Base-by-base conservation (phyloP, 2,888 invertebrate species). In the Amiota mariae region DNA sequence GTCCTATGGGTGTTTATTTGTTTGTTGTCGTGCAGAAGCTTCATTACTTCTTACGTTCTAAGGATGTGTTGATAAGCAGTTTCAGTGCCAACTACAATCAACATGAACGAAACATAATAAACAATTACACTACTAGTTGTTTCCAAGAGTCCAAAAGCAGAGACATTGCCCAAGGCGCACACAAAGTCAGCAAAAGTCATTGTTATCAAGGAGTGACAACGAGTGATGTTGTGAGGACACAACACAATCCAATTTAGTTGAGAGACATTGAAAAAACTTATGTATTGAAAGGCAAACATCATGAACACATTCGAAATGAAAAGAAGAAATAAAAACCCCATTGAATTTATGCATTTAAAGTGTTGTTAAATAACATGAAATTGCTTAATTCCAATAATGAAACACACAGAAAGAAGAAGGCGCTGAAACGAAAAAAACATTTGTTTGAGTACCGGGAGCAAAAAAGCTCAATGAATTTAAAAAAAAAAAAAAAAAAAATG, bases 301-400 rank as follows among this genome's bases (percentile, higher is more conserved):
- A 61, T 51, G 61, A 15, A 48, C 72, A 73, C 85, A 84, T 77
- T 78, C 79, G 79, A 79, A 80, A 82, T 82, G 82, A 80, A 79
- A 78, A 74, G 3, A 36, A 36, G 36, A 2, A 36, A 36, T 36
- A 36, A 36, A 36, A 36, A 24, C 3, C 2, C 36, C 74, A 72
- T 76, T 73, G 83, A 87, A 89, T 89, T 88, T 89, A 89, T 89
- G 85, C 85, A 86, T 85, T 80, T 85, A 87, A 87, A 87, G 87
- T 89, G 88, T 88, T 87, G 87, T 87, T 88, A 88, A 88, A 88
- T 88, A 88, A 85, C 87, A 84, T 83, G 86, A 83, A 89, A 89
- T 88, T 88, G 88, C 89, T 89, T 89, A 89, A 89, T 89, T 89
- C 84, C 86, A 87, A 87, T 87, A 85, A 86, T 86, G 85, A 86